Percentiles rank a stretch among this genome's conserved stretches.
These are phyloP conservation scores for Drosophila stalkeri DNA, from an alignment of 2,888 invertebrate genomes.

Conservation along the genomic window DNA sequence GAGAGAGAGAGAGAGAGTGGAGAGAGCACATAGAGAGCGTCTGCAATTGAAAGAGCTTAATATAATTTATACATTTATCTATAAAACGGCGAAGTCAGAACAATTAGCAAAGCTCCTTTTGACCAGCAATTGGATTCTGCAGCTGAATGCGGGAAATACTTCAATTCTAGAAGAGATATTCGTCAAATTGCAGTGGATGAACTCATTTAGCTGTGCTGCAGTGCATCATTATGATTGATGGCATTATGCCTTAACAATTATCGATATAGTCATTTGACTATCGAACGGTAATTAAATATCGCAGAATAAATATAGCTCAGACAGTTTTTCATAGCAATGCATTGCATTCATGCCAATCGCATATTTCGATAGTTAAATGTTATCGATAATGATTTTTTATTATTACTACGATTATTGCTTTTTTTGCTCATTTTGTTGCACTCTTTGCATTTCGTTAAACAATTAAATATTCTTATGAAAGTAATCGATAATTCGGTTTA, in stretches of 20 bases:
- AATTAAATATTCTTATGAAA: too few species aligned
- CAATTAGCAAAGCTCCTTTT: not conserved
- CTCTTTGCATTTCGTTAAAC: too few species aligned
- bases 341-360: not conserved
- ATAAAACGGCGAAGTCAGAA: not conserved
- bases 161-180: not conserved
- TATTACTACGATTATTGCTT: not conserved
- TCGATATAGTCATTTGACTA: not conserved
- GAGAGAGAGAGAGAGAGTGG: not conserved
- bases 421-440: not conserved
- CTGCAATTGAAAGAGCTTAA: slow-evolving; percentile 2
- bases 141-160: not conserved
- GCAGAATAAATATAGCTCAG: not conserved
- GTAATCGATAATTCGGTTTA: not conserved
- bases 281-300: not conserved
- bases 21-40: not conserved
- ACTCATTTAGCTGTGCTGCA: too few species aligned
- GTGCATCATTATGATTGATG: too few species aligned
- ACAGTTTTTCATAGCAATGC: not conserved
- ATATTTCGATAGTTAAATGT: not conserved
- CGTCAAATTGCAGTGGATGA: not conserved
- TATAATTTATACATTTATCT: slow-evolving; percentile 5
- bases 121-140: not conserved
- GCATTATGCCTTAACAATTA: not conserved
- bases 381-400: not conserved